phyloP scores from a whole-genome alignment of 1,140 invertebrate genomes.

The Drosophila carrolli region DNA sequence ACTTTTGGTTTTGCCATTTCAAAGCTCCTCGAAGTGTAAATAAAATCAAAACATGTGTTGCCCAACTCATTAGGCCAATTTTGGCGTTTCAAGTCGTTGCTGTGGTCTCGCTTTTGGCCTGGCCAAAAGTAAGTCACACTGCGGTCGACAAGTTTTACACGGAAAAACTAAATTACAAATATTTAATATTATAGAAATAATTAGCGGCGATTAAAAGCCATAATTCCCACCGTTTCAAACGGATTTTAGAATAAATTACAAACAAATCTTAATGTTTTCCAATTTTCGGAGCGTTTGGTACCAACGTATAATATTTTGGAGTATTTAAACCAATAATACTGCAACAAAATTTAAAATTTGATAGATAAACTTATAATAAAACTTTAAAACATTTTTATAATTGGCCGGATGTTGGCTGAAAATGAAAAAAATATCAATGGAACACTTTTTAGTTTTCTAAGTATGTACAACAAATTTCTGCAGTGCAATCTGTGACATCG shows the following conservation, averaged over 20 bases:
- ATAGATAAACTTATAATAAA: too few species aligned
- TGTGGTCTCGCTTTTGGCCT: constrained; percentile 29
- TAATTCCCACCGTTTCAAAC: neutral
- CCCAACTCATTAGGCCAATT: constrained; percentile 50
- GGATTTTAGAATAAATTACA: too few species aligned
- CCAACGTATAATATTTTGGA: too few species aligned
- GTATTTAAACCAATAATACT: too few species aligned
- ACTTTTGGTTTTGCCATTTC: constrained; percentile 28
- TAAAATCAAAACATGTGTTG: constrained; percentile 55
- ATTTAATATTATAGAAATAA: neutral
- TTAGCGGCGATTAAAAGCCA: neutral
- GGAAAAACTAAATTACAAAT: neutral
- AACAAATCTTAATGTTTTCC: too few species aligned
- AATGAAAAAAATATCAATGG: too few species aligned
- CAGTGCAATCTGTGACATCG: constrained; percentile 12
- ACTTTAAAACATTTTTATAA: too few species aligned
- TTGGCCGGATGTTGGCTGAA: too few species aligned
- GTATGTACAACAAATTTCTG: neutral
- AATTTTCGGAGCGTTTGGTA: too few species aligned
- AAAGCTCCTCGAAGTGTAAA: constrained; percentile 29
- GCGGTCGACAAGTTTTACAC: constrained; percentile 19
- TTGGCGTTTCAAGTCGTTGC: constrained; percentile 34
- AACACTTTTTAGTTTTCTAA: neutral
- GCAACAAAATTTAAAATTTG: too few species aligned
- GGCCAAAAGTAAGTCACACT: constrained; percentile 23